Percentiles rank a stretch among this genome's conserved stretches.
These are phyloP conservation scores for Macrotrachela quadricornifera DNA, from an alignment of 1,140 invertebrate genomes.

Conservation along the genomic window DNA sequence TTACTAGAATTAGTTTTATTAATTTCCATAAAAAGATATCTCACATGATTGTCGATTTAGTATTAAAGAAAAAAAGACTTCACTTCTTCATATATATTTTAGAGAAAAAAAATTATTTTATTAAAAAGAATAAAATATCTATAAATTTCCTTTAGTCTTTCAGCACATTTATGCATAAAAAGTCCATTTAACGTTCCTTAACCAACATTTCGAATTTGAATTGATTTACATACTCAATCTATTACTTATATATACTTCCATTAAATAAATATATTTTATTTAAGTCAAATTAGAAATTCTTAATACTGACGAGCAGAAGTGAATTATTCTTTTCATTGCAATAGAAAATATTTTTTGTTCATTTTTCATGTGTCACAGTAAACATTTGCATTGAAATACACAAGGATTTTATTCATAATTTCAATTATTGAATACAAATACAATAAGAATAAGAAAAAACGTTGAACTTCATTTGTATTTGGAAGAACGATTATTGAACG, in stretches of 20 bases:
- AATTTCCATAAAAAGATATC: constrained; percentile 99
- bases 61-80: constrained; percentile 96
- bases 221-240: constrained; percentile 99
- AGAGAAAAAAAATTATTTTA: too few species aligned
- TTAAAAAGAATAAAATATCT: too few species aligned
- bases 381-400: constrained; percentile 64
- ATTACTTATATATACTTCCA: constrained; percentile 69
- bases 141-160: constrained; percentile 54
- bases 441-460: constrained; percentile 89
- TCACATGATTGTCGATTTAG: constrained; percentile 88
- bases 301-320: constrained; percentile 43
- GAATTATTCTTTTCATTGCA: constrained; percentile 97
- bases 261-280: background rate
- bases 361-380: constrained; percentile 96
- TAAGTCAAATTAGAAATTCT: background rate
- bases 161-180: constrained; percentile 99
- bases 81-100: constrained; percentile 87
- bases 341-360: constrained; percentile 49
- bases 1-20: constrained; percentile 48
- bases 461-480: constrained; percentile 89
- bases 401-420: constrained; percentile 11
- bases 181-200: constrained; percentile 94
- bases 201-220: constrained; percentile 73
- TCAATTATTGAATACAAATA: too few species aligned
- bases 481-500: constrained; percentile 97